Percentiles rank a stretch among this genome's conserved stretches.
These are phyloP conservation scores for Caenorhabditis latens DNA, from an alignment of 1,140 invertebrate species.

Conservation along the genomic window DNA sequence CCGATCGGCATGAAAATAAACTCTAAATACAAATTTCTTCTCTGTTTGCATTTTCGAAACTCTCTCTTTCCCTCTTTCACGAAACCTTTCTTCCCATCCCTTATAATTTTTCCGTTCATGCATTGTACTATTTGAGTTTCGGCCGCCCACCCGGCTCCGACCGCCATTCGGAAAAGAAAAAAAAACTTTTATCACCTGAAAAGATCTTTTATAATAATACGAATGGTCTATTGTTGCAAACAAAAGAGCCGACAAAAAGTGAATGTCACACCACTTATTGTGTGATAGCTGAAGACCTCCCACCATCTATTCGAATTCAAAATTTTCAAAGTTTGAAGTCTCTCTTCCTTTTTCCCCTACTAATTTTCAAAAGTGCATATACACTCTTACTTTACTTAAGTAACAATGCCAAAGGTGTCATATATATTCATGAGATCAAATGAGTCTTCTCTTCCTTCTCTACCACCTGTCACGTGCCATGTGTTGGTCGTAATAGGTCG, in stretches of 20 bases:
- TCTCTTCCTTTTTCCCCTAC: too few species aligned
- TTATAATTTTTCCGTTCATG: background rate
- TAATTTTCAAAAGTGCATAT: too few species aligned
- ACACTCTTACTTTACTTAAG: background rate
- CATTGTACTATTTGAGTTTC: constrained; percentile 24
- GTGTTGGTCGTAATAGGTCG: constrained; percentile 33
- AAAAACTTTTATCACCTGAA: background rate
- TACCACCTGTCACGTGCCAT: constrained; percentile 49
- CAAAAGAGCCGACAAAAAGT: background rate
- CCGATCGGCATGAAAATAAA: too few species aligned
- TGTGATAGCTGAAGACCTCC: background rate
- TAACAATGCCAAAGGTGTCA: background rate
- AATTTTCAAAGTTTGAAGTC: too few species aligned
- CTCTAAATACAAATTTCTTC: too few species aligned
- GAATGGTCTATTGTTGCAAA: background rate
- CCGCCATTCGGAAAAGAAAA: background rate
- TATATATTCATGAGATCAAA: constrained; percentile 17
- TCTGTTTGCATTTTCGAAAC: background rate
- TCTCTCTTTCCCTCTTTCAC: background rate
- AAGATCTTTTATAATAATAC: background rate
- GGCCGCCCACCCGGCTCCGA: background rate
- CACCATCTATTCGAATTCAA: background rate
- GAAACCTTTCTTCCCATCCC: background rate
- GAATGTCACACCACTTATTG: constrained; percentile 15
- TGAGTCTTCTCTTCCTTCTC: background rate